These are phyloP conservation scores for Gastrophysa polygoni DNA, from an alignment of 2,888 invertebrate genomes.

Conservation along the genomic window DNA sequence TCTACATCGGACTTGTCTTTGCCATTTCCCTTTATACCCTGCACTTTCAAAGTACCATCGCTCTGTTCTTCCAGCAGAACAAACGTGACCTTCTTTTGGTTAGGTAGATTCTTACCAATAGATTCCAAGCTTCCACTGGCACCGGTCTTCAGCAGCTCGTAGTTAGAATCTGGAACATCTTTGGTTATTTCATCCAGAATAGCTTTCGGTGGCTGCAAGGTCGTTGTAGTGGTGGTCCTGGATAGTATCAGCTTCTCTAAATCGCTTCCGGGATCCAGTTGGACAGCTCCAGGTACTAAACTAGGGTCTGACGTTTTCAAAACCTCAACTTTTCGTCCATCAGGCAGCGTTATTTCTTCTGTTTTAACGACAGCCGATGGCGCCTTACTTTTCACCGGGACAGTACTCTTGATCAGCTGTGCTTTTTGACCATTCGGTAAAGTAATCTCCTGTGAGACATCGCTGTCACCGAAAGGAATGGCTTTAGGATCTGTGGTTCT, in stretches of 20 bases:
- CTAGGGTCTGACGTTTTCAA: conserved; percentile 72
- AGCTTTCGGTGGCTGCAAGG: conserved; percentile 68
- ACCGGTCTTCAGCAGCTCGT: conserved; percentile 78
- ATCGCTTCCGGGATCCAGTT: conserved; percentile 56
- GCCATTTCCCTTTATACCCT: conserved; percentile 80
- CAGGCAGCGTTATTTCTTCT: conserved; percentile 52
- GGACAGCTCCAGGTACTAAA: conserved; percentile 61
- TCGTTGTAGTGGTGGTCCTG: conserved; percentile 58
- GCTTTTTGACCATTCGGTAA: conserved; percentile 75
- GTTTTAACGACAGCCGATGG: conserved; percentile 38
- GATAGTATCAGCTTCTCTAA: conserved; percentile 53
- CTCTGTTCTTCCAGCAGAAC: conserved; percentile 85
- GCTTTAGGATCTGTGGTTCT: conserved; percentile 37
- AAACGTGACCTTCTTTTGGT: conserved; percentile 83
- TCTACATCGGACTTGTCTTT: conserved; percentile 74
- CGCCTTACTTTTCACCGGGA: conserved; percentile 29
- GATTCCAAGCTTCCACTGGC: conserved; percentile 76
- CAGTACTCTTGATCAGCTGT: conserved; percentile 66
- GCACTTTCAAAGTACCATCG: conserved; percentile 84
- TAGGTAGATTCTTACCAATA: conserved; percentile 66
- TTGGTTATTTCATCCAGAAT: conserved; percentile 80
- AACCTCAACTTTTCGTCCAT: conserved; percentile 54
- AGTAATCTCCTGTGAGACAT: conserved; percentile 72
- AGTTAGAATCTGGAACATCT: conserved; percentile 79
- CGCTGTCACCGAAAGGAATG: conserved; percentile 46